Evolutionary conservation across 2,888 invertebrate genomes (phyloP), one percentile per base, ranked within the genome.

Genomic region (Gryllus longicercus): DNA sequence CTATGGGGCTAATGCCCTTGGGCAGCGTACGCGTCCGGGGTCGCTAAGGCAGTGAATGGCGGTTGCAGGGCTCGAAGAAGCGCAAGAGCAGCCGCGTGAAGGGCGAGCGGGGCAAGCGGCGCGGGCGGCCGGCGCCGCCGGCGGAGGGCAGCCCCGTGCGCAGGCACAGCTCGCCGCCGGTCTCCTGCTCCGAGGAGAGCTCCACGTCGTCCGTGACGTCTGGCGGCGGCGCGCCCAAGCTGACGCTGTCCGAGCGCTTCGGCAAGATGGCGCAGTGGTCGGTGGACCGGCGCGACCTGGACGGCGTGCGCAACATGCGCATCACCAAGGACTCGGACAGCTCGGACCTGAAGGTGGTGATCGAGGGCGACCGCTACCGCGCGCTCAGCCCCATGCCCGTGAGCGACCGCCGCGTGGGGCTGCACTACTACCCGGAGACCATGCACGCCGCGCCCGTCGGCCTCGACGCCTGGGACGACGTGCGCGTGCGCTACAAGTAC

Each of bases 251-350:
- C 0, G 96, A 96, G 87, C 90, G 90, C 38, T 96, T 96, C 87
- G 96, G 96, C 82, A 96, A 96, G 89, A 95, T 96, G 92, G 96
- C 96, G 38, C 96, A 96, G 85, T 95, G 95, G 95, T 94, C 94
- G 82, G 93, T 94, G 4, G 95, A 95, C 87, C 90, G 96, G 16
- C 91, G 93, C n/a, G 93, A 95, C 79, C 93, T 95, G 86, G 95
- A 95, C 87, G 95, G 95, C 85, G 95, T 95, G 93, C 90, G 94
- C 80, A 95, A 95, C 83, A 95, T 96, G 81, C 93, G 95, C 82
- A 94, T 94, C 81, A 92, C 92, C 82, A 88, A 92, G 77, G 92
- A 91, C 78, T 92, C 92, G 76, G 92, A 92, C 82, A 87, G 87
- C 74, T 78, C 90, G 10, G 82, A 82, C 63, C 78, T 94, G 83